Evolutionary conservation across 2,888 invertebrate species (phyloP), one percentile per base, ranked within the genome.

Genomic region (Dilophus febrilis): DNA sequence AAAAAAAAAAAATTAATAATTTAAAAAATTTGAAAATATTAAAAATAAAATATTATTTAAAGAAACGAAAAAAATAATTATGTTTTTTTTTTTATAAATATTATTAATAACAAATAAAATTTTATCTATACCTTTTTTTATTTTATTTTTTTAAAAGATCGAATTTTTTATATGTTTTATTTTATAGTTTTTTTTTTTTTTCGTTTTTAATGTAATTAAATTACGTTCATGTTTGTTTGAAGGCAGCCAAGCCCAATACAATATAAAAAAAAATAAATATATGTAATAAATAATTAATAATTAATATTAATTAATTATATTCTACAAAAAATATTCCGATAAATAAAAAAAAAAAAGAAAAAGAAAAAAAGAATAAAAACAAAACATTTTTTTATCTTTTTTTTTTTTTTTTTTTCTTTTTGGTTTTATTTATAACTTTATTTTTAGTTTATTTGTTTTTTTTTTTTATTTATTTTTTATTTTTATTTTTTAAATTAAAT

Each of bases 21-120:
- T n/a, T n/a, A n/a, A n/a, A n/a, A n/a, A n/a, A n/a, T n/a, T 27
- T 31, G 30, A 43, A 32, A 37, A 32, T 31, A 41, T 39, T 41
- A 42, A 11, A 27, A 27, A 27, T 27, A 11, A 27, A 27, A 8
- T 27, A 11, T 27, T 27, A 6, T 6, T 8, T 27, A 11, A 11
- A 27, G 11, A 27, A 27, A 27, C 11, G 27, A 11, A 27, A 11
- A 27, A 27, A 27, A 27, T 8, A 27, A 27, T 11, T 27, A 35
- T 35, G 22, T 35, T 35, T 19, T 35, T 17, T 33, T 16, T 12
- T 35, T 13, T 35, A 35, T 3, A 22, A 35, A 35, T 35, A 22
- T 35, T 19, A 35, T 19, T 19, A 35, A 35, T 22, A 35, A 22
- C 19, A 35, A 35, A 19, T 22, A 22, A 13, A 35, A 19, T 35